Base-by-base conservation (phyloP, 2,888 invertebrate genomes). In the Torymus aiolomorphi region DNA sequence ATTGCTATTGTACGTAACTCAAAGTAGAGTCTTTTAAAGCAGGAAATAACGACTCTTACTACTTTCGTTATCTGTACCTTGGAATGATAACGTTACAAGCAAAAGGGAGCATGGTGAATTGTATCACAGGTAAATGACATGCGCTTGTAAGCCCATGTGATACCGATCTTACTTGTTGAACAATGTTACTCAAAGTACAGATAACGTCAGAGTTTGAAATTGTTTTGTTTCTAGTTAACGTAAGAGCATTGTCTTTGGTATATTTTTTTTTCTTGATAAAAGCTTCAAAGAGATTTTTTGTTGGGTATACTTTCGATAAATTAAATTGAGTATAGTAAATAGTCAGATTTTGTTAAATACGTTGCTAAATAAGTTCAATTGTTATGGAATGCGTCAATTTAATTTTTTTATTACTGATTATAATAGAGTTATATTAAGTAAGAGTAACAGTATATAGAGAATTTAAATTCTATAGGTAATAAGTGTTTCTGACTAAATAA, bases 61-160 rank as follows among this genome's bases (percentile, higher is more conserved):
- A 16, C n/a, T 69, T 59, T n/a, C 59, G 16, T 57, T 70, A 70
- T 70, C 70, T 16, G 3, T 42, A 42, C 70, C 57, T 70, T 70
- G 70, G n/a, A 16, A 56, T 56, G 67, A 70, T 70, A 70, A 70
- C 70, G 42, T 57, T 57, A 42, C 49, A 31, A 56, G 57, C 16
- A 57, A 70, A 70, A 70, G 31, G 56, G 57, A 13, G 59, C 56
- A 69, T 54, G 67, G 67, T 56, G 12, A 31, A 52, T 54, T 69
- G 52, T 66, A 69, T 69, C 54, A 56, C 56, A 69, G 18, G n/a
- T 51, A n/a, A 24, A 56, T 67, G 31, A 31, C 31, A 31, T 31
- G 31, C 31, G 31, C 61, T 61, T 14, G 13, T 24, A 20, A 18
- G 8, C 24, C 24, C 24, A 31, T 61, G 20, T 59, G 20, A 20